A percentile compares a stretch with the other conserved stretches of the same genome.
These are phyloP conservation scores for Drosophila sturtevanti DNA, from an alignment of 1,140 invertebrate species.

Conservation along the genomic window DNA sequence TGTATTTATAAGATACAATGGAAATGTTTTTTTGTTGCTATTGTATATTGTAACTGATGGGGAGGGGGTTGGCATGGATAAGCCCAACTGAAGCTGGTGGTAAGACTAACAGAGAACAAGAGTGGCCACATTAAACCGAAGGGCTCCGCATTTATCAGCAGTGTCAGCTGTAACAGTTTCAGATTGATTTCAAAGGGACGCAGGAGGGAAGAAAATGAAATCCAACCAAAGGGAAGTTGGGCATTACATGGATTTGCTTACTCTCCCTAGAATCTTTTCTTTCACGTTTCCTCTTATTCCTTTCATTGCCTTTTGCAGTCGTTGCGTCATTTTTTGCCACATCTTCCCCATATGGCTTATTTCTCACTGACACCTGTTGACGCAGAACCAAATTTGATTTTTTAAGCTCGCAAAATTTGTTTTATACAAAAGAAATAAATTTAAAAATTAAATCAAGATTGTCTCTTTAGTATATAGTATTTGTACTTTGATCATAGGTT, in stretches of 20 bases:
- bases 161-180: conserved; percentile 50
- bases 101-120: conserved; percentile 11
- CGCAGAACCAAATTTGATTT: conserved; percentile 1
- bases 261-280: conserved; percentile 45
- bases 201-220: conserved; percentile 1
- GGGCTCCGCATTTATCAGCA: conserved; percentile 44
- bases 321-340: conserved; percentile 28
- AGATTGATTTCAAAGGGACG: conserved; percentile 52
- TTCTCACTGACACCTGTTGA: conserved; percentile 42
- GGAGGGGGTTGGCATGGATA: conserved; percentile 10
- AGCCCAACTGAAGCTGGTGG: conserved; percentile 28
- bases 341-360: conserved; percentile 24
- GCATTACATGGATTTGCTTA: conserved; percentile 44
- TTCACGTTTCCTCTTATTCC: conserved; percentile 8
- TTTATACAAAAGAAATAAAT: neutral
- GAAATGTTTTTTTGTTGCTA: conserved; percentile 22
- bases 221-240: conserved; percentile 2
- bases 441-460: too few relatives aligned
- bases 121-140: conserved; percentile 41
- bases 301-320: conserved; percentile 3
- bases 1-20: conserved; percentile 54
- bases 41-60: conserved; percentile 37
- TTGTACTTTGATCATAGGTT: too few relatives aligned
- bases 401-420: neutral
- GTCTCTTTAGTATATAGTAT: too few relatives aligned